Base-by-base conservation (phyloP, 2,797 vertebrate genomes). In the Tinamus major region DNA sequence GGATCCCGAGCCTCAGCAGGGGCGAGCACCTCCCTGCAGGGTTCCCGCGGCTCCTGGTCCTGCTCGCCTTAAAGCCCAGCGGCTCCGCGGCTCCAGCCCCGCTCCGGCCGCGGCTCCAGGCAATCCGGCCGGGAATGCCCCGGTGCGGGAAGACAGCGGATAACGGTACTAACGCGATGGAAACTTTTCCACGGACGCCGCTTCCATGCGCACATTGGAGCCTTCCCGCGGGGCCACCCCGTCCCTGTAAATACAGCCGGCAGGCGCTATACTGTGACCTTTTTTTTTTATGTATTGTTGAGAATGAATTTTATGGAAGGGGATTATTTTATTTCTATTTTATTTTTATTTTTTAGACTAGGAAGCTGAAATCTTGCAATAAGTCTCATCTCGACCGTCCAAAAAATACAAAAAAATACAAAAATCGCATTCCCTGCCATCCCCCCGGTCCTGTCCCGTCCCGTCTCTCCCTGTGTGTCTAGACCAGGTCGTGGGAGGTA, bases 201-300 rank as follows among this genome's bases (percentile, higher is more conserved):
- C 72, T 69, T 37, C 24, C 1, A 0, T 33, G 37, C 0, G 10
- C 35, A 18, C 62, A 33, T 74, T 2, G 9, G 44, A 4, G 23
- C 63, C 49, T 23, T 35, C 13, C 31, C 53, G 48, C 53, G 70
- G 55, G 46, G 44, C 44, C 9, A 68, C 93, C 91, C 79, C 2
- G 3, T 95, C 94, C 95, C 96, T 98, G 98, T 98, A 98, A 95
- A 98, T 98, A 98, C 70, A 97, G 95, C 96, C 96, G 88, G 82
- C 94, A 87, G 95, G 96, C 95, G 75, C 91, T 97, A 94, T 94
- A 97, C 97, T 97, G 97, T 97, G 98, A 97, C 91, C 89, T 49
- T 94, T 97, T 97, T 97, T 96, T 92, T 97, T 96, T 92, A 97
- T 92, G 97, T 97, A 95, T 96, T 97, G 96, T 96, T 91, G 90